These are phyloP conservation scores for Leptura quadrifasciata DNA, from an alignment of 2,888 invertebrate species.

Conservation along the genomic window DNA sequence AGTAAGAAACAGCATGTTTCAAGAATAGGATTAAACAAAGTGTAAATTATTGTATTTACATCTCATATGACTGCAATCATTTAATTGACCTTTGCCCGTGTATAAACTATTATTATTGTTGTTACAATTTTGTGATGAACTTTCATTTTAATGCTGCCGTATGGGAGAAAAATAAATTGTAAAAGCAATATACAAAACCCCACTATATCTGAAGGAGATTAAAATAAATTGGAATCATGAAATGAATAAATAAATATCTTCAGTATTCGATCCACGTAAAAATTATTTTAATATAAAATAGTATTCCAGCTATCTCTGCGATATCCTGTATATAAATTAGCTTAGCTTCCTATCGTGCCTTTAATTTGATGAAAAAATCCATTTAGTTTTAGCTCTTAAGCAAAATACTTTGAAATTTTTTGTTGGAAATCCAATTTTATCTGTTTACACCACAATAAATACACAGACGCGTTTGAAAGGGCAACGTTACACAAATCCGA, in stretches of 20 bases:
- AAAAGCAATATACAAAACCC: background rate
- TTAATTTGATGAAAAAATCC: slow-evolving; percentile 6
- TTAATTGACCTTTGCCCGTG: too few relatives aligned
- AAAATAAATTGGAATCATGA: background rate
- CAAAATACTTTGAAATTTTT: slow-evolving; percentile 7
- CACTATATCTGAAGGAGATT: background rate
- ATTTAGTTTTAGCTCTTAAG: slow-evolving; percentile 18
- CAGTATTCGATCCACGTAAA: background rate
- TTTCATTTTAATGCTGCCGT: background rate
- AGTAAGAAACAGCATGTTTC: too few relatives aligned
- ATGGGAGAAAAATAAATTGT: background rate
- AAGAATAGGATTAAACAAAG: too few relatives aligned
- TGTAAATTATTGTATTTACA: too few relatives aligned
- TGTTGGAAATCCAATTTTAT: slow-evolving; percentile 34
- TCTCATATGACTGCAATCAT: too few relatives aligned
- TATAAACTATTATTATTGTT: too few relatives aligned
- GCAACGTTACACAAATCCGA: slow-evolving; percentile 39
- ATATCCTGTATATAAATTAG: slow-evolving; percentile 2
- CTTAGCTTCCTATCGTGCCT: background rate
- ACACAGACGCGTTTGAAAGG: slow-evolving; percentile 33
- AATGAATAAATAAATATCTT: background rate
- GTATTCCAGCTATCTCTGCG: background rate
- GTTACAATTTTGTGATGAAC: background rate
- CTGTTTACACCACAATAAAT: slow-evolving; percentile 44
- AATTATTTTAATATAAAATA: background rate